Evolutionary conservation across 2,113 vertebrate genomes (phyloP).

Genomic region (Pachyramphus minor): DNA sequence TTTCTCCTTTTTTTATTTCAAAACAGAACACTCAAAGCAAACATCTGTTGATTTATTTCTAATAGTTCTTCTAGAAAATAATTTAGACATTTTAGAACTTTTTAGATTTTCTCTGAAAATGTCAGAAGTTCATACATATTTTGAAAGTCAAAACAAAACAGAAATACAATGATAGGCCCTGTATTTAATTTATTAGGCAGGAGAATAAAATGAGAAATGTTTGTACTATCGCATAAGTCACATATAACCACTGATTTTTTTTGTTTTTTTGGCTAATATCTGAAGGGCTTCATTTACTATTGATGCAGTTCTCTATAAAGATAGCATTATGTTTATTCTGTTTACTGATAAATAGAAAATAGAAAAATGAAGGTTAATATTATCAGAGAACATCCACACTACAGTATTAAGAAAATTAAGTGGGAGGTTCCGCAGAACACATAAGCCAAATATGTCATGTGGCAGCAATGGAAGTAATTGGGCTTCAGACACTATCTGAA

Average conservation of each 20-base stretch:
- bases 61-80: neutral
- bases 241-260: neutral
- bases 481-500: too few relatives aligned
- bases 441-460: neutral
- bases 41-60: neutral
- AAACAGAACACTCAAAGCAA: too few relatives aligned
- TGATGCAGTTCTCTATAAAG: neutral
- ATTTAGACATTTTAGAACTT: neutral
- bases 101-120: neutral
- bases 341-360: neutral
- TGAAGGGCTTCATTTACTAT: neutral
- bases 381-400: neutral
- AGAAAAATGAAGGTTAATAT: neutral
- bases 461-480: neutral
- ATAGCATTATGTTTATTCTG: neutral
- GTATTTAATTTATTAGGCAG: neutral
- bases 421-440: neutral
- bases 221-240: neutral
- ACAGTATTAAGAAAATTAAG: neutral
- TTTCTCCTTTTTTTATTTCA: neutral
- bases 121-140: neutral
- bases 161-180: neutral
- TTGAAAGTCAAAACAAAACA: neutral
- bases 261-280: too few relatives aligned
- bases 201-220: neutral